phyloP scores from a whole-genome alignment of 2,888 invertebrate species.

The Cheilosia scutellata region DNA sequence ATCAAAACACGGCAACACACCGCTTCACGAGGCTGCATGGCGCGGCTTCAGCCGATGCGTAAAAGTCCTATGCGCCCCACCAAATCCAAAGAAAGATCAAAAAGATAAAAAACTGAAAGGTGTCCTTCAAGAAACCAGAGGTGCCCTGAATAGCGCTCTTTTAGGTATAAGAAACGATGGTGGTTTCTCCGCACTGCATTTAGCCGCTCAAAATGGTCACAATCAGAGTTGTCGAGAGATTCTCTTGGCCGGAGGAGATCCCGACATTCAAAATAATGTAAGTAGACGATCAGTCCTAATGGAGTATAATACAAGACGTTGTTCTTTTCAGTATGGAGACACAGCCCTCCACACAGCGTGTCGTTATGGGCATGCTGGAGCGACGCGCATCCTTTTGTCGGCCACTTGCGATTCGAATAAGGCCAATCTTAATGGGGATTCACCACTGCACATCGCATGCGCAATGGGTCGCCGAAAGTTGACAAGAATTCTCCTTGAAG shows the following conservation, averaged over 20 bases:
- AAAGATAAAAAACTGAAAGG: constrained; percentile 79
- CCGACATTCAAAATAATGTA: constrained; percentile 96
- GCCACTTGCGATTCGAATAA: constrained; percentile 94
- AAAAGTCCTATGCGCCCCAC: constrained; percentile 86
- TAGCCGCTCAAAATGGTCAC: constrained; percentile 98
- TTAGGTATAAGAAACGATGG: constrained; percentile 90
- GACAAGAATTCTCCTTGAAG: constrained; percentile 94
- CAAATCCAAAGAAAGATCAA: constrained; percentile 77
- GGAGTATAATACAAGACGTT: neutral
- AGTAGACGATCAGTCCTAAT: constrained; percentile 43
- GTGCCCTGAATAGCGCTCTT: constrained; percentile 87
- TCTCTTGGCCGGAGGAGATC: constrained; percentile 93
- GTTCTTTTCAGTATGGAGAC: constrained; percentile 92
- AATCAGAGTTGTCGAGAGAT: constrained; percentile 96
- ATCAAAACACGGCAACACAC: constrained; percentile 93
- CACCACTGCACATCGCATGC: constrained; percentile 95
- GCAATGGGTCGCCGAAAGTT: constrained; percentile 97
- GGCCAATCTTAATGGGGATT: constrained; percentile 98
- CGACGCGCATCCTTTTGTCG: constrained; percentile 96
- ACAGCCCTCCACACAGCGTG: constrained; percentile 97
- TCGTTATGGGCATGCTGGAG: constrained; percentile 98
- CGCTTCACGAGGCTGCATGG: constrained; percentile 97
- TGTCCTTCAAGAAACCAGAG: constrained; percentile 79
- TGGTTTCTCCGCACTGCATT: constrained; percentile 96
- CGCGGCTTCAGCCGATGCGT: constrained; percentile 95